Percentiles rank a stretch among this genome's conserved stretches.
These are phyloP conservation scores for Sarcophaga subvicina DNA, from an alignment of 2,888 invertebrate genomes.

Conservation along the genomic window DNA sequence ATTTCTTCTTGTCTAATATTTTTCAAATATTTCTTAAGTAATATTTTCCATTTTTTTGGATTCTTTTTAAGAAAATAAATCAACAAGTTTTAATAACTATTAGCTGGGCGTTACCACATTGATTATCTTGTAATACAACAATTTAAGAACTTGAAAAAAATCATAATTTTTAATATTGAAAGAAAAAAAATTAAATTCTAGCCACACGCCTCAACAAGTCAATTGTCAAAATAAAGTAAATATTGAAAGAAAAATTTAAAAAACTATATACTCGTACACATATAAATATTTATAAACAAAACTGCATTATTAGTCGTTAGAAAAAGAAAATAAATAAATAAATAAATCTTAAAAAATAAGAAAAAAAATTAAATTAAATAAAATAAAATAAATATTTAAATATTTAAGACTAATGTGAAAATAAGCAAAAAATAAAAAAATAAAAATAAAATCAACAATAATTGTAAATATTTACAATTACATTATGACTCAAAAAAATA, in stretches of 20 bases:
- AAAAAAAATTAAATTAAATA: slow-evolving; percentile 14
- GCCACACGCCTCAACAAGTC: too few relatives aligned
- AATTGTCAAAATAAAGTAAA: too few relatives aligned
- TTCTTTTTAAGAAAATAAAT: background rate
- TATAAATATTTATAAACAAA: background rate
- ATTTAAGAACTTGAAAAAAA: background rate
- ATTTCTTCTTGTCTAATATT: slow-evolving; percentile 10
- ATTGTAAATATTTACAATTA: slow-evolving; percentile 49
- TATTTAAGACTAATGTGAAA: slow-evolving; percentile 34
- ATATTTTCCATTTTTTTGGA: background rate
- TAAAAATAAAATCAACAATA: slow-evolving; percentile 9
- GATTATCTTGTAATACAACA: background rate
- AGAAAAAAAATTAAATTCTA: background rate
- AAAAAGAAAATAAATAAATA: background rate
- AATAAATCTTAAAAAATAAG: background rate
- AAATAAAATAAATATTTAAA: slow-evolving; percentile 48
- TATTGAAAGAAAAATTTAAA: background rate
- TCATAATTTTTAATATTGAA: background rate
- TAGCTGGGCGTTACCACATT: background rate
- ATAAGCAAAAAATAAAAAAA: slow-evolving; percentile 7
- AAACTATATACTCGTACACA: background rate
- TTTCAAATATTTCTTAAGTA: background rate
- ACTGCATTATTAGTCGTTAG: too few relatives aligned
- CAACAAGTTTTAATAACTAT: background rate
- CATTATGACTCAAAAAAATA: background rate